These are phyloP conservation scores for Chloroceryle inda DNA, from an alignment of 2,797 vertebrate genomes.

Conservation along the genomic window DNA sequence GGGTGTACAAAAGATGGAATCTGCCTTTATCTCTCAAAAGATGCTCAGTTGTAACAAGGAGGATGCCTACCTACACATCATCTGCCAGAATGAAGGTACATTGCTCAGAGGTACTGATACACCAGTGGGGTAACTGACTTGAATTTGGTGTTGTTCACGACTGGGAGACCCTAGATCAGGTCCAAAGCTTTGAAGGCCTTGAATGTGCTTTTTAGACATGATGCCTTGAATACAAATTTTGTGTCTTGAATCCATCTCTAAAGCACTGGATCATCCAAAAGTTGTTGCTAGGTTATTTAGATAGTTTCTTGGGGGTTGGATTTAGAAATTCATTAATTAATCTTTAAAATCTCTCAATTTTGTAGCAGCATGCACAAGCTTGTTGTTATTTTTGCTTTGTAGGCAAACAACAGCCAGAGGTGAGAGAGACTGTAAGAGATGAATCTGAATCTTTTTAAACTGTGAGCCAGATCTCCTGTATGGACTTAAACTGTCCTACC, in stretches of 20 bases:
- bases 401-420: background rate
- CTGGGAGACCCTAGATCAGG: background rate
- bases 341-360: background rate
- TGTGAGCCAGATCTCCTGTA: background rate
- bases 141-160: background rate
- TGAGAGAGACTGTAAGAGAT: background rate
- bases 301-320: background rate
- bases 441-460: background rate
- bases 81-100: background rate
- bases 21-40: background rate
- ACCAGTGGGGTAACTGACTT: background rate
- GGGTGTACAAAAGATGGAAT: background rate
- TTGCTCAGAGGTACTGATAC: background rate
- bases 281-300: background rate
- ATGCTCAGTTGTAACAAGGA: background rate
- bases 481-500: background rate
- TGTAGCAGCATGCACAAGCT: background rate
- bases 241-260: background rate
- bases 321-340: background rate
- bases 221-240: background rate
- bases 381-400: background rate
- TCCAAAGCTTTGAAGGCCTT: background rate
- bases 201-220: background rate
- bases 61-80: rapidly evolving
- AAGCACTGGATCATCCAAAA: background rate